Base-by-base conservation (phyloP, 1,140 invertebrate genomes). In the Heliconius hermathena region DNA sequence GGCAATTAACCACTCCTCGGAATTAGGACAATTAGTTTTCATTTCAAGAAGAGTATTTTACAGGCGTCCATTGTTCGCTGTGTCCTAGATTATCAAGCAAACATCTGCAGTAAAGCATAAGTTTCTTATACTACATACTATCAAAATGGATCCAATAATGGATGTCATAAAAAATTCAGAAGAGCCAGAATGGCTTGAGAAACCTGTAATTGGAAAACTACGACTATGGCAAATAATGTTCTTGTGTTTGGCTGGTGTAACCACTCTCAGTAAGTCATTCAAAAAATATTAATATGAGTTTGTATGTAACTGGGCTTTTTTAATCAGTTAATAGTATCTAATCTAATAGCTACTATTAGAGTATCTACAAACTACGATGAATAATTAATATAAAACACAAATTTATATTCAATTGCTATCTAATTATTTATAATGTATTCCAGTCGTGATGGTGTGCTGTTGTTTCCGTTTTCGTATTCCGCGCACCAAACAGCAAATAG, bases 401-500 rank as follows among this genome's bases (percentile, higher is more conserved):
- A 13, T 71, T 71, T 11, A 71, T 71, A 33, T 71, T 71, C 26
- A 71, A 71, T 60, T 60, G 54, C 18, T 71, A 71, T 71, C 13
- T 72, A 71, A 33, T 72, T 72, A 72, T 38, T 72, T n/a, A 41
- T 38, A 72, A 38, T 72, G 11, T 20, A 20, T 81, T 76, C 16
- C 52, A 96, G 96, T 97, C 72, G 96, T 98, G 77, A 96, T 97
- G 82, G 89, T 98, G 72, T 98, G 98, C 87, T 98, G 98, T 87
- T 98, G 98, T 85, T 96, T 98, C 73, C 96, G 97, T 77, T 98
- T 98, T 88, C 96, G 98, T 41, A 97, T 99, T 83, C 98, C 98
- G 3, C 95, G 98, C 36, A 99, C 98, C 0, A 99, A 98, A 89
- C 98, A 99, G 92, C 98, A 99, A 91, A 99, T 99, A 73, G 98